A percentile compares a stretch with the other conserved stretches of the same genome.
phyloP scores from a whole-genome alignment of 2,888 invertebrate species.

The Plusia festucae region DNA sequence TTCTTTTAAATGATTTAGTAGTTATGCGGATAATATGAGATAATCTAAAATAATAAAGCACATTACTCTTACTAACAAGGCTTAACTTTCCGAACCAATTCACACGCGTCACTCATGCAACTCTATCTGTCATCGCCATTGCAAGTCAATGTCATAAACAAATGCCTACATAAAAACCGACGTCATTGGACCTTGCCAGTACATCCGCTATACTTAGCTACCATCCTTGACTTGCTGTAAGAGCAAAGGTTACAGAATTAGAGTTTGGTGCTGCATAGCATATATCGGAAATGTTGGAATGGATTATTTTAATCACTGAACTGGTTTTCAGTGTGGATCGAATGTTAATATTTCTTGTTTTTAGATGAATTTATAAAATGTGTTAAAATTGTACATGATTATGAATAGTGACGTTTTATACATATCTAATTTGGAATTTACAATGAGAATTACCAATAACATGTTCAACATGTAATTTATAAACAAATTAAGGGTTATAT shows the following conservation, averaged over 20 bases:
- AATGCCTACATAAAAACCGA: slow-evolving; percentile 23
- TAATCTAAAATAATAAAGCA: too few species aligned
- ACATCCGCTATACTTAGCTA: slow-evolving; percentile 56
- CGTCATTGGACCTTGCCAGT: slow-evolving; percentile 57
- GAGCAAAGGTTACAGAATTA: slow-evolving; percentile 55
- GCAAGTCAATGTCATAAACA: slow-evolving; percentile 43
- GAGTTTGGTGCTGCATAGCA: slow-evolving; percentile 29
- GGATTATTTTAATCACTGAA: slow-evolving; percentile 49
- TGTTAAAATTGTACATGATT: too few species aligned
- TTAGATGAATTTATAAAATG: too few species aligned
- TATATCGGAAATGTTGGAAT: slow-evolving; percentile 34
- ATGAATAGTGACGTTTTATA: too few species aligned
- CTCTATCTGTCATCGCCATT: neutral
- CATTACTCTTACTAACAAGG: neutral
- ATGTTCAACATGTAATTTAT: too few species aligned
- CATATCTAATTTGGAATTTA: too few species aligned
- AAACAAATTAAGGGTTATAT: too few species aligned
- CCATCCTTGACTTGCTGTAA: slow-evolving; percentile 60
- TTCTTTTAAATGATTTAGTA: too few species aligned
- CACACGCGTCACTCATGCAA: neutral
- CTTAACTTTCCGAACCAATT: neutral
- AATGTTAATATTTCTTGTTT: slow-evolving; percentile 15
- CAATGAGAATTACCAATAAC: too few species aligned
- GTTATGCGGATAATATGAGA: too few species aligned
- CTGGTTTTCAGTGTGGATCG: slow-evolving; percentile 25